Evolutionary conservation across 1,140 invertebrate species (phyloP), one percentile per base, ranked within the genome.

Genomic region (Adoxophyes honmai): DNA sequence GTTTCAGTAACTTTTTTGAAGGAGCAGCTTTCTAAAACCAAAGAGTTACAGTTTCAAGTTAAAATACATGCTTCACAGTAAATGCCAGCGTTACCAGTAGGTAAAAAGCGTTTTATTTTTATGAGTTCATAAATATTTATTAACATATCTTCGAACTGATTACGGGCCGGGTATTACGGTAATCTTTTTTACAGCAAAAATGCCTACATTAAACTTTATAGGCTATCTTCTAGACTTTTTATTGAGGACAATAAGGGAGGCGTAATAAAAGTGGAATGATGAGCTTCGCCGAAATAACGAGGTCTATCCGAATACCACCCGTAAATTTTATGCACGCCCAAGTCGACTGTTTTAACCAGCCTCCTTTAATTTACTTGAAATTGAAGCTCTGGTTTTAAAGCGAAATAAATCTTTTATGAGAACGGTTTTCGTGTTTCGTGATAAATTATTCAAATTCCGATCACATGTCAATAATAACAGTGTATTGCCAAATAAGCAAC

Each of bases 181-280:
- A 48, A 48, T 48, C 21, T 28, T 48, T 48, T 48, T 48, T 48
- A 21, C 18, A 34, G 44, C 37, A 58, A 33, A 38, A 28, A 16
- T 35, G 48, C 48, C 44, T 44, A 63, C 60, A 57, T 69, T 59
- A 66, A 66, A 76, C 64, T 73, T 74, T 72, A 74, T 73, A 60
- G 62, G 53, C 66, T 48, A 66, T 70, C 58, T 66, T 58, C 68
- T 70, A 66, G 62, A 76, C 62, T 70, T 77, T 73, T 77, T 74
- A 74, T 77, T 74, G 67, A 48, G 74, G 69, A 77, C 74, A 77
- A 77, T 77, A 74, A 74, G 67, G 71, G 62, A 42, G 63, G 55
- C 21, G 57, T 67, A 67, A 72, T 73, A 71, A 76, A 76, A 75
- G 36, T 52, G 55, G 64, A 73, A 71, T 70, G 60, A 75, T 75